Conservation (phyloP, 1,140 invertebrate genomes). For the Protaetia brevitarsis region DNA sequence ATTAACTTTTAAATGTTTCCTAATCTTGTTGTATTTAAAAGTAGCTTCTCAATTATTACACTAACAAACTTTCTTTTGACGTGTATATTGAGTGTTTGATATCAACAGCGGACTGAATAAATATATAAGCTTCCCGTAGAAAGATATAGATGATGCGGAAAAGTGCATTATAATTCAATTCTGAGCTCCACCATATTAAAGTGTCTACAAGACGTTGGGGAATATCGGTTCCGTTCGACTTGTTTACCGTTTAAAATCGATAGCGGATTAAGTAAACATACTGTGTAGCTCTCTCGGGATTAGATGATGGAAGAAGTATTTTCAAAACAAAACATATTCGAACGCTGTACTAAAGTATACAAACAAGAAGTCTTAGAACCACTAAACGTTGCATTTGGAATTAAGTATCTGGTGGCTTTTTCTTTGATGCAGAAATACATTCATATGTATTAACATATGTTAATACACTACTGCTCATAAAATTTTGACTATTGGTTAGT, state of each 20-base stretch:
- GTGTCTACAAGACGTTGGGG: not conserved
- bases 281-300: not conserved
- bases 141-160: not conserved
- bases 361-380: not conserved
- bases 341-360: not conserved
- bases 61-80: not conserved
- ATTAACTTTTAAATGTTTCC: too few species aligned
- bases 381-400: not conserved
- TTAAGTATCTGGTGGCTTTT: not conserved
- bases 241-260: not conserved
- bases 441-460: too few species aligned
- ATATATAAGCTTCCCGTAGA: not conserved
- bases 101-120: not conserved
- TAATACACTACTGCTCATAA: too few species aligned
- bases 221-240: not conserved
- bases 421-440: not conserved
- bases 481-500: too few species aligned
- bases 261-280: not conserved
- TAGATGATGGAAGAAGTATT: not conserved
- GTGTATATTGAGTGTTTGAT: not conserved
- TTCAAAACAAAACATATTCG: too few species aligned
- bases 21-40: too few species aligned
- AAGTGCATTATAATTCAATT: not conserved
- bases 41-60: too few species aligned
- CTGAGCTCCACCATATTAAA: not conserved